Evolutionary conservation across 2,113 vertebrate species (phyloP).

Genomic region (Lutjanus erythropterus): DNA sequence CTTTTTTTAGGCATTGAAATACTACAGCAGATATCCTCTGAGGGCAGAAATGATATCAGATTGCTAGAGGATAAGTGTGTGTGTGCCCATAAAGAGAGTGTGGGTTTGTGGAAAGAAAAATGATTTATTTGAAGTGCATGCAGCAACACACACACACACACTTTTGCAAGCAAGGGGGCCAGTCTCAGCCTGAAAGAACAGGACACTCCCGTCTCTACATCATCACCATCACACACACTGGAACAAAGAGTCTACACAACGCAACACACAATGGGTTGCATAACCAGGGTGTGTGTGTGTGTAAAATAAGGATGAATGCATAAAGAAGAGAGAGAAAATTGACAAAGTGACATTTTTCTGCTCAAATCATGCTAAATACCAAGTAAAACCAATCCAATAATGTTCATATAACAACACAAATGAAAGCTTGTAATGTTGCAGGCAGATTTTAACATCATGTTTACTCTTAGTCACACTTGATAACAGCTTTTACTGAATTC

Average conservation of each 20-base stretch:
- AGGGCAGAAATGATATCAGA: slow-evolving; percentile 36
- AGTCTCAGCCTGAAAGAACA: slow-evolving; percentile 41
- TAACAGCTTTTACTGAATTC: slow-evolving; percentile 17
- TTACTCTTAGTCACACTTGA: slow-evolving; percentile 24
- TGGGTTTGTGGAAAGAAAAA: slow-evolving; percentile 21
- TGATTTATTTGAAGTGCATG: slow-evolving; percentile 54
- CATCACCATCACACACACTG: slow-evolving; percentile 21
- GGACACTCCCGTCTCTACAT: slow-evolving; percentile 31
- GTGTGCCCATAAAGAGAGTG: slow-evolving; percentile 3
- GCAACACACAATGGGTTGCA: slow-evolving; percentile 43
- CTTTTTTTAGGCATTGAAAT: not conserved
- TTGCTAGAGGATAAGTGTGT: slow-evolving; percentile 3
- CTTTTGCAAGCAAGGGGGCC: not conserved
- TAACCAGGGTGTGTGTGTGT: slow-evolving; percentile 45
- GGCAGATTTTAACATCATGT: slow-evolving; percentile 22
- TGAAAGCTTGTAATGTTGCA: not conserved
- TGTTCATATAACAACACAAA: not conserved
- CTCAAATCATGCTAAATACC: not conserved
- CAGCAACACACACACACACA: not conserved
- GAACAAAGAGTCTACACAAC: slow-evolving; percentile 51
- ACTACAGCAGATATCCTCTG: not conserved
- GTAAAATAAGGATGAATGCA: slow-evolving; percentile 34
- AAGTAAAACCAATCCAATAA: not conserved
- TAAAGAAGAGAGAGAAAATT: slow-evolving; percentile 13
- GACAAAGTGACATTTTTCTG: not conserved